Percentiles rank a stretch among this genome's conserved stretches.
Conservation (phyloP, 1,140 invertebrate genomes). For the Pteromalus puparum region DNA sequence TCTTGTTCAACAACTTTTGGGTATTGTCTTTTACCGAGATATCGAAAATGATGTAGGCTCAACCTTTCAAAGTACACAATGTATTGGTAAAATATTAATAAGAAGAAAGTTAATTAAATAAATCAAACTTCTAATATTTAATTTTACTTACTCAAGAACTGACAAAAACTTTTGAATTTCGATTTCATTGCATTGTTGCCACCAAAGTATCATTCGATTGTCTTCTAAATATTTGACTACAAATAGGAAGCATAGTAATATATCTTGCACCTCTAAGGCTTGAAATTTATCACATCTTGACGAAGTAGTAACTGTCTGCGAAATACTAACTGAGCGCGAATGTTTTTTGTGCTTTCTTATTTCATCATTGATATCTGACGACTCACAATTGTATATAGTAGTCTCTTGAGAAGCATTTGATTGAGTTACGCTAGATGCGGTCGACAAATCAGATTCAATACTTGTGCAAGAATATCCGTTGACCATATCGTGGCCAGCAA, state of each 20-base stretch:
- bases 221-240: conserved; percentile 93
- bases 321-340: conserved; percentile 77
- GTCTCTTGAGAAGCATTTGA: conserved; percentile 81
- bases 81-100: not conserved
- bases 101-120: not conserved
- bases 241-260: conserved; percentile 93
- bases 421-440: conserved; percentile 77
- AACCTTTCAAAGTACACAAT: conserved; percentile 76
- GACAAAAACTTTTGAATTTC: conserved; percentile 88
- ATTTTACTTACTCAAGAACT: conserved; percentile 83
- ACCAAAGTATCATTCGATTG: conserved; percentile 92
- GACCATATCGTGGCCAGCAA: conserved; percentile 82
- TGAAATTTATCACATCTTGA: conserved; percentile 86
- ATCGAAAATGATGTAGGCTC: conserved; percentile 92
- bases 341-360: conserved; percentile 66
- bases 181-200: conserved; percentile 86
- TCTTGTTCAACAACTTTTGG: conserved; percentile 72
- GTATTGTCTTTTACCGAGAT: conserved; percentile 88
- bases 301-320: conserved; percentile 63
- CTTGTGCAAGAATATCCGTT: conserved; percentile 77
- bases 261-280: conserved; percentile 86
- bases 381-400: conserved; percentile 75
- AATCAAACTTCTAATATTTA: not conserved
- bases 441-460: conserved; percentile 80
- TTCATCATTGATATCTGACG: conserved; percentile 64